These are phyloP conservation scores for Gallinago nigripennis DNA, from an alignment of 2,797 vertebrate species.

Conservation along the genomic window DNA sequence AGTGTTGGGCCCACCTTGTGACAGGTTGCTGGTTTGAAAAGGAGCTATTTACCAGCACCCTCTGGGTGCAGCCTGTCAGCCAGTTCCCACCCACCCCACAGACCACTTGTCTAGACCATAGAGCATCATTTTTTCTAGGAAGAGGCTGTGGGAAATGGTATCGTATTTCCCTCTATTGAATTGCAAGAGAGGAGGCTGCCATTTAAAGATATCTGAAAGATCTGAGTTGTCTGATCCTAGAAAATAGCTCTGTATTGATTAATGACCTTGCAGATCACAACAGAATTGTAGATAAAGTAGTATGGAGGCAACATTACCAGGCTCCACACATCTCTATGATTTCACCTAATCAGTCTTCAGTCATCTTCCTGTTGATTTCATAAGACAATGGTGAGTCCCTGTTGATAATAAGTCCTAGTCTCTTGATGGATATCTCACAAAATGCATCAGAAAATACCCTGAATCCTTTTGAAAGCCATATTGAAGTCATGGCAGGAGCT, in stretches of 20 bases:
- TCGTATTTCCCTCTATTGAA: background rate
- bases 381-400: conserved; percentile 10
- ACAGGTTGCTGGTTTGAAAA: background rate
- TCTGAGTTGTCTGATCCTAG: background rate
- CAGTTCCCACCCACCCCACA: background rate
- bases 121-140: background rate
- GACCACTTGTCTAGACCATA: background rate
- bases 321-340: conserved; percentile 6
- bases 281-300: background rate
- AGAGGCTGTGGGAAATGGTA: too few species aligned
- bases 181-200: background rate
- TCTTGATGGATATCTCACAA: background rate
- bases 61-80: background rate
- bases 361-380: background rate
- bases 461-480: background rate
- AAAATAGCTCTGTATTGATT: conserved; percentile 42
- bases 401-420: background rate
- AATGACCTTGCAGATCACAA: background rate
- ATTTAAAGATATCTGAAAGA: background rate
- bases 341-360: conserved; percentile 2
- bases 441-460: background rate
- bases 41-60: background rate
- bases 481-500: background rate
- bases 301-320: background rate
- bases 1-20: background rate